Evolutionary conservation across 2,113 vertebrate species (phyloP).

Genomic region (Aphelocoma coerulescens): DNA sequence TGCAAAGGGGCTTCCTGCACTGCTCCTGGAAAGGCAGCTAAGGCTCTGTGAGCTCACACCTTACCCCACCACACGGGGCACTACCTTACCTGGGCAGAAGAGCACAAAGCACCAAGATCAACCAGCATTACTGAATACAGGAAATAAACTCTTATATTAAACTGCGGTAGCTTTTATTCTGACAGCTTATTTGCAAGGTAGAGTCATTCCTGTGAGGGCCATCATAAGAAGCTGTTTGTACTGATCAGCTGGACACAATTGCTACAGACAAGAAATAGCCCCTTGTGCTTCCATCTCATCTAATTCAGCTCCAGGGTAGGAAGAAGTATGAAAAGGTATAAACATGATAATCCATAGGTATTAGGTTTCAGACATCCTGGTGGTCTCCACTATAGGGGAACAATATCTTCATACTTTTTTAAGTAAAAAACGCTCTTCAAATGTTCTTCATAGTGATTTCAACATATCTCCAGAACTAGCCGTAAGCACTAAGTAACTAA

Average conservation of each 20-base stretch:
- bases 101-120: not conserved
- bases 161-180: not conserved
- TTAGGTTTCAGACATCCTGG: not conserved
- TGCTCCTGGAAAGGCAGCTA: not conserved
- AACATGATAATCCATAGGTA: not conserved
- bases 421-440: not conserved
- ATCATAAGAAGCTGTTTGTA: not conserved
- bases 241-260: not conserved
- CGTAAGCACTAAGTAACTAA: not conserved
- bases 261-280: not conserved
- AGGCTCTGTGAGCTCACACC: not conserved
- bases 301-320: not conserved
- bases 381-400: not conserved
- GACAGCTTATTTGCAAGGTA: not conserved
- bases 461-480: not conserved
- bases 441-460: not conserved
- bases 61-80: not conserved
- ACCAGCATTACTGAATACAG: not conserved
- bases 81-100: not conserved
- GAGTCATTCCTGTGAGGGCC: not conserved
- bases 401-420: not conserved
- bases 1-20: not conserved
- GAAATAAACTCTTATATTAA: not conserved
- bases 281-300: not conserved
- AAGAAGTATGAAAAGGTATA: not conserved